Evolutionary conservation across 2,888 invertebrate genomes (phyloP), one percentile per base, ranked within the genome.

Genomic region (Chalcosyrphus nemorum): DNA sequence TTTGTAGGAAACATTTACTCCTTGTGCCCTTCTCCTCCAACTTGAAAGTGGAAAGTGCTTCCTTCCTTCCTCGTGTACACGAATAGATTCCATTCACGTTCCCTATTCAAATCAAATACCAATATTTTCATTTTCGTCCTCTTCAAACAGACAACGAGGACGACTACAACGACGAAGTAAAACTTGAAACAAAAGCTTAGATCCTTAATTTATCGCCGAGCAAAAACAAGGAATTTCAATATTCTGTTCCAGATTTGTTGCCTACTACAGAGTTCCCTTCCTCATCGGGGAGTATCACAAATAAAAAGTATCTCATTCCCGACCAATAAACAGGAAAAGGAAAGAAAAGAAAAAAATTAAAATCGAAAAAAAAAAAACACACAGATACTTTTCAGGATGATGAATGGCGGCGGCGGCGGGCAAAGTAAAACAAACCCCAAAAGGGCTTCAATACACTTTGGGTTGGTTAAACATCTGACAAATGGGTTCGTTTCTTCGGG

Each of bases 381-480:
- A 56, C 19, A 29, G 61, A 78, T 50, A 63, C 43, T 63, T n/a
- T 24, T n/a, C 54, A 65, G 56, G 75, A 75, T 65, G 45, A 65
- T 65, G 47, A 66, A 75, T 75, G 29, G 57, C 29, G 47, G 65
- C n/a, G 65, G 19, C 24, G 32, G 6, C n/a, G n/a, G n/a, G n/a
- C n/a, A n/a, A n/a, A n/a, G n/a, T n/a, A n/a, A n/a, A 24, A 45
- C 24, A 65, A 65, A n/a, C n/a, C n/a, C n/a, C n/a, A n/a, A 65
- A 72, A 65, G 52, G 59, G 43, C 56, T 57, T 54, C 27, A 72
- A 80, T 41, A 59, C 52, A 19, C 66, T 72, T 74, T 35, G 45
- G 72, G 54, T 66, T 61, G 66, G 72, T 80, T 80, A 61, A 68
- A 17, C 66, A 66, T 74, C 52, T 80, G 66, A 80, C 66, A 74